Base-by-base conservation (phyloP, 1,140 invertebrate genomes). In the Drosophila athabasca region DNA sequence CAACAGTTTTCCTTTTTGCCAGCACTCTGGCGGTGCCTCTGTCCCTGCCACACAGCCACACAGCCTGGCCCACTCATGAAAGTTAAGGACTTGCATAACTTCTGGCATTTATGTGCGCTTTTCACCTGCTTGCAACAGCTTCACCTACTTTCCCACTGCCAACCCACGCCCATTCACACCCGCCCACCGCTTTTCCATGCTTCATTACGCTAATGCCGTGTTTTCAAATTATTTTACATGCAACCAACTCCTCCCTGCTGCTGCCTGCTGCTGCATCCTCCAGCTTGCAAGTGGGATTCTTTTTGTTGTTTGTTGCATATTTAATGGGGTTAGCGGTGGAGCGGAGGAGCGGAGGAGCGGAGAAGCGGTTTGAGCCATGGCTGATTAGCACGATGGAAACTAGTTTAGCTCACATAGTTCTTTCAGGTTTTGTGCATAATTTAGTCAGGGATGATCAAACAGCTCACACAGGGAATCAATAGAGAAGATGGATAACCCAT, bases 161-260 rank as follows among this genome's bases (percentile, higher is more conserved):
- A 39, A 9, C 35, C 31, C 3, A 26, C 24, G 24, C 24, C 9
- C 35, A n/a, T 65, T 35, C 35, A 48, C 50, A 24, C 44, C 44
- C 64, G 58, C 45, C 51, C 66, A 43, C 64, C 60, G 68, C 60
- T 75, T 76, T 82, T 78, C 64, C 71, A 87, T 88, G 82, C 83
- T 87, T 87, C 82, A 87, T 87, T 87, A 87, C 82, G 83, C 82
- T 88, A 87, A 87, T 88, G 82, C 82, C 83, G 70, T 88, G 83
- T 87, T 87, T 87, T 87, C 75, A 87, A 87, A 87, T 87, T 79
- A 87, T 87, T 87, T 83, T 74, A 85, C 81, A 85, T 70, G 73
- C 43, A 57, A 17, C 55, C 45, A 35, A 11, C 39, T 41, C 31
- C 19, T 19, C 17, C 17, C 17, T 19, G 17, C 26, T 2, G 24